phyloP scores from a whole-genome alignment of 1,140 invertebrate species.

The Drosophila watanabei region DNA sequence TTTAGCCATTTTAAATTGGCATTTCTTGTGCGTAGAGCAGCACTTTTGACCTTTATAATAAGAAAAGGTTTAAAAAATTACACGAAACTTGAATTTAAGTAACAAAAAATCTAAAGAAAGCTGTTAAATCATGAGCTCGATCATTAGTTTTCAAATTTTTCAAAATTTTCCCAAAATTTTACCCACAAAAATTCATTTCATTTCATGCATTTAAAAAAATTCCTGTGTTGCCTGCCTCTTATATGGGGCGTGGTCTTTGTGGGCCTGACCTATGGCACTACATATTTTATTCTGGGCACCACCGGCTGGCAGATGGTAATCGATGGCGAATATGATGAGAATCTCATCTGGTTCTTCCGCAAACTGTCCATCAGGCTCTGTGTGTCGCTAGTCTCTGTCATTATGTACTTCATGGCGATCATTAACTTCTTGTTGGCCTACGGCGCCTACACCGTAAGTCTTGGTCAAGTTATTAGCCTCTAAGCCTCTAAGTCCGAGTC shows the following conservation, averaged over 20 bases:
- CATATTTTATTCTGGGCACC: neutral
- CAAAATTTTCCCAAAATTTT: neutral
- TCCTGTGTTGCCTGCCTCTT: neutral
- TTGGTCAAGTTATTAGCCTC: neutral
- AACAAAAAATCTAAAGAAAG: neutral
- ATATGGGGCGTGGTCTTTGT: neutral
- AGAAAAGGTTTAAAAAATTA: neutral
- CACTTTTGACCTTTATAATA: neutral
- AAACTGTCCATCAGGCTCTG: neutral
- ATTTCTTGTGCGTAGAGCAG: slow-evolving; percentile 31
- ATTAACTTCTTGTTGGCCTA: neutral
- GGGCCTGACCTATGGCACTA: neutral
- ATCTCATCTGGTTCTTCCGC: neutral
- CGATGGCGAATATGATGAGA: neutral
- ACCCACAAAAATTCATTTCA: neutral
- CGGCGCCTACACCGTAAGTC: slow-evolving; percentile 2
- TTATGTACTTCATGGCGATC: neutral
- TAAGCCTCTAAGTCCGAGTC: neutral
- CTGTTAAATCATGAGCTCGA: neutral
- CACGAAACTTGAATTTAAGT: neutral
- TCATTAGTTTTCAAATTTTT: neutral
- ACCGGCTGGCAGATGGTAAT: neutral
- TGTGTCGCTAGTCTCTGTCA: neutral
- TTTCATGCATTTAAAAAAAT: neutral
- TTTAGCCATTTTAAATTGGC: slow-evolving; percentile 78